A percentile compares a stretch with the other conserved stretches of the same genome.
phyloP scores from a whole-genome alignment of 2,113 vertebrate species.

The Ancistrus triradiatus region DNA sequence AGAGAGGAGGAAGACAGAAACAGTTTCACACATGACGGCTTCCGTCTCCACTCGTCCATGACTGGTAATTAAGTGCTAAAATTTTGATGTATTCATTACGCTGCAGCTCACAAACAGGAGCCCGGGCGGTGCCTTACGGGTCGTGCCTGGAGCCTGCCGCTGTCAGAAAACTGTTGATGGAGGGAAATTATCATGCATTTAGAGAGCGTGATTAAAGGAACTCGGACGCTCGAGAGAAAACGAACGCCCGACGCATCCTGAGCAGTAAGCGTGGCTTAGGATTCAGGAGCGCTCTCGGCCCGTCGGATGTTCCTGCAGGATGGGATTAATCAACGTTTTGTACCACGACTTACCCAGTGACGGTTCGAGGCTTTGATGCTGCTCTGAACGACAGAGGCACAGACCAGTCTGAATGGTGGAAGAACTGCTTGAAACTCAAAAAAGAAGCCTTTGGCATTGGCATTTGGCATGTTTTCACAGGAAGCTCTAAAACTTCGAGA shows the following conservation, averaged over 20 bases:
- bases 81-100: conserved; percentile 49
- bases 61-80: conserved; percentile 49
- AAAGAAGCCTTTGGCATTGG: too few relatives aligned
- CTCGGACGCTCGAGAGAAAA: conserved; percentile 24
- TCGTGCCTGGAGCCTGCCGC: conserved; percentile 38
- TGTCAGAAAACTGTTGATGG: conserved; percentile 47
- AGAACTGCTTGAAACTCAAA: too few relatives aligned
- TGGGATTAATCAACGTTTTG: conserved; percentile 4
- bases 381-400: background rate
- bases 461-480: too few relatives aligned
- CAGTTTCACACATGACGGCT: conserved; percentile 11
- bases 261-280: conserved; percentile 5
- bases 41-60: conserved; percentile 32
- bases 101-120: conserved; percentile 19
- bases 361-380: background rate
- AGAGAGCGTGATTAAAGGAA: conserved; percentile 44
- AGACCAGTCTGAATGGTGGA: too few relatives aligned
- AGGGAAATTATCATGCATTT: conserved; percentile 45
- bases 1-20: too few relatives aligned
- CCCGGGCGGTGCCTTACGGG: conserved; percentile 41
- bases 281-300: conserved; percentile 7
- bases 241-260: conserved; percentile 32
- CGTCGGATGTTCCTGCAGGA: background rate
- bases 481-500: too few relatives aligned
- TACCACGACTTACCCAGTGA: background rate